phyloP scores from a whole-genome alignment of 2,797 vertebrate genomes.

The Tokudaia tokunoshimensis region DNA sequence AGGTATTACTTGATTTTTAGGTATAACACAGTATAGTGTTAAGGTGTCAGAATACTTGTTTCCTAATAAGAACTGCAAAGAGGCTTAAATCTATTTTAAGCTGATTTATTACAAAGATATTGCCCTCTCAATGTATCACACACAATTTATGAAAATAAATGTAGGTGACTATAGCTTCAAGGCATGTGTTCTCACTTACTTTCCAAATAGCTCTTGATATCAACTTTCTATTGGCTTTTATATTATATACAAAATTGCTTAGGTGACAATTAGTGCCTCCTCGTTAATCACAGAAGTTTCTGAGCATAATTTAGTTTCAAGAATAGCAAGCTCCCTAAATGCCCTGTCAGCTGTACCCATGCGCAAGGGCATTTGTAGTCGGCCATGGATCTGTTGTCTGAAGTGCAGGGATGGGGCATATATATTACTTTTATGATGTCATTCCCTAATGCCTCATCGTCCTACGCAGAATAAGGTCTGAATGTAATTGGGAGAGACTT shows the following conservation, averaged over 20 bases:
- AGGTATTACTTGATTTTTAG: conserved; percentile 24
- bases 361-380: conserved; percentile 15
- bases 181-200: conserved; percentile 65
- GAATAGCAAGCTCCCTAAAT: not conserved
- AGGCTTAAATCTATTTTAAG: conserved; percentile 61
- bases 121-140: conserved; percentile 62
- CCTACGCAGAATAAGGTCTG: conserved; percentile 31
- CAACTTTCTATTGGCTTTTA: conserved; percentile 64
- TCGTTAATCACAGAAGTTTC: conserved; percentile 55
- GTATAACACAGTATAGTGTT: conserved; percentile 46
- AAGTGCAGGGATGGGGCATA: not conserved
- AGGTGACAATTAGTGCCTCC: conserved; percentile 27
- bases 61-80: conserved; percentile 38
- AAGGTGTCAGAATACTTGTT: conserved; percentile 41
- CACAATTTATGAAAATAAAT: conserved; percentile 61
- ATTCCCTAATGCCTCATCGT: conserved; percentile 32
- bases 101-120: conserved; percentile 35
- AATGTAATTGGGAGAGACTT: conserved; percentile 53
- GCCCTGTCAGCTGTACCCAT: not conserved
- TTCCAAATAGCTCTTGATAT: conserved; percentile 52
- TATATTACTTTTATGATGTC: conserved; percentile 23
- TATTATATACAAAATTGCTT: conserved; percentile 19
- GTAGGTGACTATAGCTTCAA: conserved; percentile 52
- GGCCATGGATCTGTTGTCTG: not conserved
- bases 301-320: conserved; percentile 5